Percentiles rank a stretch among this genome's conserved stretches.
Conservation (phyloP, 2,113 vertebrate species). For the Planiliza haematocheilus region DNA sequence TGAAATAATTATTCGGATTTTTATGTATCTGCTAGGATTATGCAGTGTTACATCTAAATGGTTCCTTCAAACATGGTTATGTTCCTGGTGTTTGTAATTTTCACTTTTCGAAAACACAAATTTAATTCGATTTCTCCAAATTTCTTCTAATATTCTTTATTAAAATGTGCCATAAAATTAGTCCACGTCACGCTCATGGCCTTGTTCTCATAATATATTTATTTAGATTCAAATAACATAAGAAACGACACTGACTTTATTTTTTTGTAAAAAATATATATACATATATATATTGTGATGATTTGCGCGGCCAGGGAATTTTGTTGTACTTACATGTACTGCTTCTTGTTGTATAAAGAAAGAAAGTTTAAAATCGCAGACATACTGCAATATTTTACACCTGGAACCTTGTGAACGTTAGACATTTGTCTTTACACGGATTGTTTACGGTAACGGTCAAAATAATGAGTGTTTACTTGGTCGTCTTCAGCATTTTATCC, state of each 20-base stretch:
- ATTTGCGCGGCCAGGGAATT: neutral
- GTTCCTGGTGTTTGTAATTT: conserved; percentile 55
- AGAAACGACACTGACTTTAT: neutral
- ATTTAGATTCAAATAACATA: neutral
- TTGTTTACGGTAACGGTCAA: conserved; percentile 67
- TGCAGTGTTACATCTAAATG: conserved; percentile 75
- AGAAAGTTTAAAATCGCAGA: fast-evolving
- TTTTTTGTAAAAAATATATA: too few relatives aligned
- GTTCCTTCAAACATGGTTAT: conserved; percentile 64
- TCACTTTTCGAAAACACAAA: conserved; percentile 13
- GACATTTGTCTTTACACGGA: conserved; percentile 72
- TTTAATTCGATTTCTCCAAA: neutral
- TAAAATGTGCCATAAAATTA: fast-evolving
- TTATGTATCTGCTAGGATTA: conserved; percentile 77
- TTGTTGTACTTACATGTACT: neutral
- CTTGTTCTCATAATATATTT: neutral
- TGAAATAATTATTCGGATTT: conserved; percentile 1
- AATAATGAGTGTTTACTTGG: conserved; percentile 78
- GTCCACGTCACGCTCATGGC: neutral
- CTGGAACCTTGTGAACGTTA: conserved; percentile 67
- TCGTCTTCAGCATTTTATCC: conserved; percentile 42
- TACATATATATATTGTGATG: neutral
- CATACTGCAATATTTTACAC: neutral
- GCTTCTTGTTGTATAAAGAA: neutral
- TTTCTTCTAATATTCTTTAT: neutral